phyloP scores from a whole-genome alignment of 2,888 invertebrate genomes.

The Tholera decimalis region DNA sequence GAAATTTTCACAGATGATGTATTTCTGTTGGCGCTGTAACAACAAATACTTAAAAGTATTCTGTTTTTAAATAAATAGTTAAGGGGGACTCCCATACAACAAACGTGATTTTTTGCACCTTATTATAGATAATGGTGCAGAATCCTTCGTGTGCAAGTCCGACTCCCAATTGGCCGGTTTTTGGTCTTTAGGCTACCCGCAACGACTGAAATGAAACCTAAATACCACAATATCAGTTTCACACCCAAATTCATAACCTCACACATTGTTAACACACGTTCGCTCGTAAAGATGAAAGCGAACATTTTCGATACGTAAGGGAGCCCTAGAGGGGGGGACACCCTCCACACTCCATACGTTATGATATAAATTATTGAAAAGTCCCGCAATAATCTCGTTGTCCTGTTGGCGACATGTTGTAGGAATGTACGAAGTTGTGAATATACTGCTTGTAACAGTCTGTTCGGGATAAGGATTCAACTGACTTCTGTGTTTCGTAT shows the following conservation, averaged over 20 bases:
- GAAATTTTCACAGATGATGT: too few relatives aligned
- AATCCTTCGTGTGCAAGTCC: too few relatives aligned
- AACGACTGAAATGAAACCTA: not conserved
- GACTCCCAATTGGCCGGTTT: too few relatives aligned
- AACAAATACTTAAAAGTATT: too few relatives aligned
- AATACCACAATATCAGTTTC: not conserved
- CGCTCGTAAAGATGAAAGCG: conserved; percentile 52
- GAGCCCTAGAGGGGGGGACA: conserved; percentile 7
- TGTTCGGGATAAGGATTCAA: conserved; percentile 44
- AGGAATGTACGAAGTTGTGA: conserved; percentile 84
- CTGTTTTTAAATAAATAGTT: too few relatives aligned
- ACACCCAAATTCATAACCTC: conserved; percentile 56
- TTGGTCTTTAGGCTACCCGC: not conserved
- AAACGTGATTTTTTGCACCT: too few relatives aligned
- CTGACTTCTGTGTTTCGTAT: conserved; percentile 26
- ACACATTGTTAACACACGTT: conserved; percentile 55
- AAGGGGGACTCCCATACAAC: too few relatives aligned
- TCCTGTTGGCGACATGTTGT: conserved; percentile 80
- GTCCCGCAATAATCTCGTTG: conserved; percentile 81
- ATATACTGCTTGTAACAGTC: conserved; percentile 76
- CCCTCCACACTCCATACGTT: conserved; percentile 70
- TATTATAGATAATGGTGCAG: too few relatives aligned
- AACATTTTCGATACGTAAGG: conserved; percentile 57
- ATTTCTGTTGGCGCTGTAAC: too few relatives aligned
- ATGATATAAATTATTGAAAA: conserved; percentile 88